Conservation (phyloP, 2,888 invertebrate species). For the Andrena dorsata region DNA sequence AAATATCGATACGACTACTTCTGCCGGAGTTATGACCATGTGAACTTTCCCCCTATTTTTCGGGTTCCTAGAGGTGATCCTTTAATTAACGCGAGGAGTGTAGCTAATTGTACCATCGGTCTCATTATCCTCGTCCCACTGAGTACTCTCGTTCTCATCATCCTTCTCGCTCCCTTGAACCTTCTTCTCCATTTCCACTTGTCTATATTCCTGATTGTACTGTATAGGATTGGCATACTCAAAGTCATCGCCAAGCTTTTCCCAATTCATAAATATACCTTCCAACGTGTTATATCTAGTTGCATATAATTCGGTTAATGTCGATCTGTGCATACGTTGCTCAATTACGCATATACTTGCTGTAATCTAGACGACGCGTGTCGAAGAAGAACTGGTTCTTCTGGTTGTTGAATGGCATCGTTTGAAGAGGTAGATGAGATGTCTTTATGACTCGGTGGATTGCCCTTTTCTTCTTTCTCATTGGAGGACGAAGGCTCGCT, state of each 20-base stretch:
- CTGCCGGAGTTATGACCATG: no score
- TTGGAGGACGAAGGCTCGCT: constrained; percentile 77
- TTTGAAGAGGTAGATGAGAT: constrained; percentile 78
- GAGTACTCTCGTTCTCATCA: constrained; percentile 76
- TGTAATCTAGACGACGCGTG: constrained; percentile 83
- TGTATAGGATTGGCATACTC: constrained; percentile 87
- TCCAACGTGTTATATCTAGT: constrained; percentile 81
- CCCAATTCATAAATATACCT: constrained; percentile 84
- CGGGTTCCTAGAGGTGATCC: no score
- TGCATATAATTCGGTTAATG: constrained; percentile 35
- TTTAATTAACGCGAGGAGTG: no score
- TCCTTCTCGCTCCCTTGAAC: constrained; percentile 74
- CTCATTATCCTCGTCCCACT: constrained; percentile 81
- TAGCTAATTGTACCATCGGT: constrained; percentile 75
- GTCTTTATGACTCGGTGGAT: constrained; percentile 86
- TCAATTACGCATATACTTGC: constrained; percentile 67
- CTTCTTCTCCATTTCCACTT: constrained; percentile 85
- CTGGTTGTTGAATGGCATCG: constrained; percentile 59
- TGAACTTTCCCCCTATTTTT: no score
- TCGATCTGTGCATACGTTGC: constrained; percentile 1
- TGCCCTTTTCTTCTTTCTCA: constrained; percentile 84
- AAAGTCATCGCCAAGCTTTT: constrained; percentile 83
- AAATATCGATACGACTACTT: no score
- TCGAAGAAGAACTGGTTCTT: constrained; percentile 78
- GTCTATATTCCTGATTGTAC: constrained; percentile 88